A percentile compares a stretch with the other conserved stretches of the same genome.
Evolutionary conservation across 2,113 vertebrate species (phyloP).

Genomic region (Machaerirhynchus nigripectus): DNA sequence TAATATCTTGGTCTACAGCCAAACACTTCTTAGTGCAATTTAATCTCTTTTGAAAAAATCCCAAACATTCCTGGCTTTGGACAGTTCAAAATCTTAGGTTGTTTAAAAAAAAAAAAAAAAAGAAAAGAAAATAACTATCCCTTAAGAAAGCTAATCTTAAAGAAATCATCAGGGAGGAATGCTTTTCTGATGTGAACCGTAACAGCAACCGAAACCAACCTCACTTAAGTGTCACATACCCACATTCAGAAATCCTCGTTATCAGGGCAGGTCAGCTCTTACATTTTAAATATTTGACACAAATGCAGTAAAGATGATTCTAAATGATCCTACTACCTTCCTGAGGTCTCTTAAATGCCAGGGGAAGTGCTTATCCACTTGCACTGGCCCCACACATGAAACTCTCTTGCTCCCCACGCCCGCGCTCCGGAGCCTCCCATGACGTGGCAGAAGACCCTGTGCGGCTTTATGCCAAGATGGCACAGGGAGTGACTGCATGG

Average conservation of each 20-base stretch:
- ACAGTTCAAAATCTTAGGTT: background rate
- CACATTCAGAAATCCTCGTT: background rate
- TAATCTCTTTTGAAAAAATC: background rate
- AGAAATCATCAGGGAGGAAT: background rate
- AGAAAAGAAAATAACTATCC: background rate
- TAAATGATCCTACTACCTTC: background rate
- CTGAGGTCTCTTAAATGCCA: background rate
- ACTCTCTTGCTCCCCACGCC: rapidly evolving
- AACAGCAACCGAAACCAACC: background rate
- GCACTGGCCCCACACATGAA: background rate
- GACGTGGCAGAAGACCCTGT: background rate
- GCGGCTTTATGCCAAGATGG: background rate
- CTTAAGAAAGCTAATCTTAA: background rate
- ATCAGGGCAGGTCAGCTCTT: background rate
- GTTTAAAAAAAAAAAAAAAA: background rate
- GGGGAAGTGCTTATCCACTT: background rate
- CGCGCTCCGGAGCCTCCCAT: rapidly evolving
- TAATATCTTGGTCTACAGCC: background rate
- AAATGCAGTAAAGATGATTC: background rate
- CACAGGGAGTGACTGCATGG: background rate
- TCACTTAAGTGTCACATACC: background rate
- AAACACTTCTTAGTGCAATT: background rate
- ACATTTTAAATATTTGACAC: background rate
- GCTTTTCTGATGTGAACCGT: background rate
- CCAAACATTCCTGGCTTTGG: background rate